Evolutionary conservation across 2,113 vertebrate genomes (phyloP), one percentile per base, ranked within the genome.

Genomic region (Scopus umbretta): DNA sequence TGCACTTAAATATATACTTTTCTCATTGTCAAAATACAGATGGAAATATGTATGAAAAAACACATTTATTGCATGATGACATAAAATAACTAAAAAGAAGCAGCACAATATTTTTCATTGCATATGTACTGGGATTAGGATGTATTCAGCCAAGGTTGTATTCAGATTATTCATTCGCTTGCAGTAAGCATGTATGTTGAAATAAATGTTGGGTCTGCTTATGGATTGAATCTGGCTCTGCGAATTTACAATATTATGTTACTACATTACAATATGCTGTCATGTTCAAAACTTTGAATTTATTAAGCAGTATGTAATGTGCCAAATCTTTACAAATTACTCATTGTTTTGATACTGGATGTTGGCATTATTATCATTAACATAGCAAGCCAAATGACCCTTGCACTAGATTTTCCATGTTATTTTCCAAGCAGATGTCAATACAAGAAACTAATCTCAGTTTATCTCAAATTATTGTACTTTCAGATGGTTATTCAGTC

Each of bases 251-350:
- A 0, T 88, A 79, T 91, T 87, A 85, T 84, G 32, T 95, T 95
- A 95, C 86, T 78, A 40, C 18, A 83, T 94, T 95, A 91, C 67
- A 93, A 88, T 97, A 88, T 14, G 52, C 74, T 95, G 80, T 91
- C 86, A 73, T 79, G 88, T 97, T 91, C 52, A 92, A 72, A 90
- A 23, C 43, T 92, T 89, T 86, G 78, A 88, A 78, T 94, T 92
- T 94, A 92, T 96, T 91, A 94, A 88, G 63, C 61, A 67, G 75
- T n/a, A 92, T 94, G 75, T 90, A 83, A 96, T 95, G 76, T 86
- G 92, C 79, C 94, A 96, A 86, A 80, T 91, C 55, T 88, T 94
- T 81, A 93, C 88, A 94, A 94, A 95, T 91, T 95, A 63, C 52
- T 96, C 74, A 63, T 84, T 73, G 86, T 94, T 91, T 96, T 92